Evolutionary conservation across 2,113 vertebrate genomes (phyloP), one percentile per base, ranked within the genome.

Genomic region (Trichomycterus rosablanca): DNA sequence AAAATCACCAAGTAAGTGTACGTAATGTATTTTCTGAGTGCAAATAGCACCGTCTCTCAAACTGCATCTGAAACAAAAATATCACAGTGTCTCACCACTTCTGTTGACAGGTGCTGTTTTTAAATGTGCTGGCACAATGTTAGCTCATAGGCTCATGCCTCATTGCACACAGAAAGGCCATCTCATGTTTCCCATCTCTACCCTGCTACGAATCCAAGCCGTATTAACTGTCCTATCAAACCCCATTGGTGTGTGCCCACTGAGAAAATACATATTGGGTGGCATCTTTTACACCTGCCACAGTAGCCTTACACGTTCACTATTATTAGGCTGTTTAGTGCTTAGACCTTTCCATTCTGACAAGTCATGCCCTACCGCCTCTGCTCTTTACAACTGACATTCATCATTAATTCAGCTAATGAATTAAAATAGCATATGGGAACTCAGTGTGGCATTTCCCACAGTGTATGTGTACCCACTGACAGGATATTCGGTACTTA

Each of bases 381-480:
- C 50, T 48, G 44, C 51, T 60, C 35, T 37, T 30, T 15, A 42
- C 40, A 16, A 18, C 16, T 72, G 72, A 54, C 72, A 74, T 76
- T 74, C 65, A 76, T 76, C 30, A 66, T 69, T 72, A 69, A 74
- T 72, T 72, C 51, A 72, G 44, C 54, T 20, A 8, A 14, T 55
- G 44, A 54, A 59, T 16, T 24, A 63, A 50, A 63, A 68, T 52
- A 73, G 59, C 56, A 26, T 34, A 48, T 63, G 26, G 63, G 32
- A 67, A 51, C 56, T 63, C 46, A 22, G 28, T 28, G 22, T 28
- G 9, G 28, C 57, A 45, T 58, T 64, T 42, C 58, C 37, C 18
- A 56, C 58, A 56, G 14, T 48, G 19, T n/a, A 24, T 44, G 23
- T 42, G 58, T 5, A 12, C 46, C 64, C 49, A 63, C 65, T 59